phyloP scores from a whole-genome alignment of 2,888 invertebrate genomes.

The Ophraella communa region DNA sequence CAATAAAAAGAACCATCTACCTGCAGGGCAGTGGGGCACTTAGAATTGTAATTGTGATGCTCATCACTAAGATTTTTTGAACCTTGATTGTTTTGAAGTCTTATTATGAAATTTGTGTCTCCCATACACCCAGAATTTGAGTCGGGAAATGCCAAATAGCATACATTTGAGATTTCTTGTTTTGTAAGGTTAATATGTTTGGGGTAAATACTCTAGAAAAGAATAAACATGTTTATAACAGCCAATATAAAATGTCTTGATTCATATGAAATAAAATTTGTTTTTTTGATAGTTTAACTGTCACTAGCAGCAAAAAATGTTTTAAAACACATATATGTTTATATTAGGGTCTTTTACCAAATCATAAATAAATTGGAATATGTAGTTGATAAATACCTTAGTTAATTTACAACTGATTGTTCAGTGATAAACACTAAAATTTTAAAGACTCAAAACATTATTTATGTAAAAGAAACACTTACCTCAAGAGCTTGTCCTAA shows the following conservation, averaged over 20 bases:
- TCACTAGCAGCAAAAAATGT: too few species aligned
- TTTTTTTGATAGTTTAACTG: too few species aligned
- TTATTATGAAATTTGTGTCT: conserved; percentile 95
- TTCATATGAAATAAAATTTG: too few species aligned
- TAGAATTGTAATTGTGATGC: conserved; percentile 75
- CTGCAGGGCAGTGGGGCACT: conserved; percentile 77
- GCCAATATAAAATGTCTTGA: too few species aligned
- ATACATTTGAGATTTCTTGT: conserved; percentile 90
- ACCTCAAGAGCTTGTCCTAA: conserved; percentile 98
- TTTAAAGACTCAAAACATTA: conserved; percentile 84
- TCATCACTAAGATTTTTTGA: conserved; percentile 62
- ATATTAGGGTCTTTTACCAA: too few species aligned
- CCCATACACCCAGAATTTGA: conserved; percentile 99
- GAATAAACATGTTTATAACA: conserved; percentile 23
- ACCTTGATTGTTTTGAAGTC: conserved; percentile 76
- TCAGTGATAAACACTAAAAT: conserved; percentile 12
- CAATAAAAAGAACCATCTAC: conserved; percentile 89
- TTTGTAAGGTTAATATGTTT: conserved; percentile 78
- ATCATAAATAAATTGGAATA: too few species aligned
- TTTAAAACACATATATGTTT: too few species aligned
- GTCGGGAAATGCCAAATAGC: conserved; percentile 98
- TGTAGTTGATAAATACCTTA: too few species aligned
- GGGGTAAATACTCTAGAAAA: conserved; percentile 78
- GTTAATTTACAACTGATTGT: not conserved
- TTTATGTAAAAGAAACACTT: conserved; percentile 33